Conservation (phyloP, 2,888 invertebrate genomes). For the Platycheirus albimanus region DNA sequence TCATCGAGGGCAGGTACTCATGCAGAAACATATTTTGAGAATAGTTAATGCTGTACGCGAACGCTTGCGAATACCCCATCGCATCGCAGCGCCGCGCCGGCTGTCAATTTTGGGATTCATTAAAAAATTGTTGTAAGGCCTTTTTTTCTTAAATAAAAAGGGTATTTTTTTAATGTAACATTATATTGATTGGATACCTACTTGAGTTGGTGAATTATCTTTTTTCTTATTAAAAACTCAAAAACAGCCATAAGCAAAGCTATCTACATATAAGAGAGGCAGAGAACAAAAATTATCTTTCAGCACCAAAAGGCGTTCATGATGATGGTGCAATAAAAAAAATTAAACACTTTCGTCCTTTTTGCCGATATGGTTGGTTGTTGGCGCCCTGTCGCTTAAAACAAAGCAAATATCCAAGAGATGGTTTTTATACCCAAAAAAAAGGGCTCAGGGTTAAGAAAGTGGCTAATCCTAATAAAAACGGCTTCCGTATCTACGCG, state of each 20-base stretch:
- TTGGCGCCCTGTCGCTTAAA: conserved; percentile 49
- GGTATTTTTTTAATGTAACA: not conserved
- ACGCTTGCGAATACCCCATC: not conserved
- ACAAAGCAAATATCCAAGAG: conserved; percentile 52
- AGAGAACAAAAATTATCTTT: conserved; percentile 48
- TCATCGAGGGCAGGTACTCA: conserved; percentile 48
- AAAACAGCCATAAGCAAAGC: conserved; percentile 75
- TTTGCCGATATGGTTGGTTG: conserved; percentile 23
- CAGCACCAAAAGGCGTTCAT: conserved; percentile 72
- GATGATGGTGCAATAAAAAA: conserved; percentile 69
- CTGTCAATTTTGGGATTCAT: conserved; percentile 46
- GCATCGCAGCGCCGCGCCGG: no score
- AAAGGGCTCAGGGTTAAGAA: conserved; percentile 75
- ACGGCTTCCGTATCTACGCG: conserved; percentile 56
- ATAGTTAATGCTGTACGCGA: conserved; percentile 18
- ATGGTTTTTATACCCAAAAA: conserved; percentile 9
- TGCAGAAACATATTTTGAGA: conserved; percentile 48
- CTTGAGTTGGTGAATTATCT: conserved; percentile 41
- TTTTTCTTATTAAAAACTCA: conserved; percentile 72
- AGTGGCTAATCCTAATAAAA: conserved; percentile 75
- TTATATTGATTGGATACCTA: conserved; percentile 24
- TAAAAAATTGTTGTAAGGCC: conserved; percentile 29
- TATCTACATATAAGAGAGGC: conserved; percentile 41
- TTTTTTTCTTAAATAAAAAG: no score
- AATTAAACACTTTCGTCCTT: conserved; percentile 56